phyloP scores from a whole-genome alignment of 2,113 vertebrate species.

The Plectropomus leopardus region DNA sequence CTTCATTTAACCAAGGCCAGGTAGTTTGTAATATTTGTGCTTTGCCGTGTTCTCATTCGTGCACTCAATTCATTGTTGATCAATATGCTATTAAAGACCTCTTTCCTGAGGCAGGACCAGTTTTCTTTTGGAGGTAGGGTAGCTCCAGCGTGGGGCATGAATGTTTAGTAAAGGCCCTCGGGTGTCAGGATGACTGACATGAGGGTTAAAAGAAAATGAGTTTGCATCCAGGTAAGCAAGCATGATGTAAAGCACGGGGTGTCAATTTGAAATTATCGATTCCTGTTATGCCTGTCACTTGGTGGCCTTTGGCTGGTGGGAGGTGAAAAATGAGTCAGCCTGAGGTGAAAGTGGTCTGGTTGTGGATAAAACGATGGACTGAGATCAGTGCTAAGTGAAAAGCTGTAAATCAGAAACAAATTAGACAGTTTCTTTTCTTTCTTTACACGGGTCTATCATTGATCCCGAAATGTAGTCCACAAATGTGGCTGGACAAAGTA shows the following conservation, averaged over 20 bases:
- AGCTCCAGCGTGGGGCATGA: constrained; percentile 1
- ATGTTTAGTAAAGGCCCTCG: constrained; percentile 47
- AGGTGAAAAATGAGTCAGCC: constrained; percentile 68
- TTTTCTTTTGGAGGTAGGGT: constrained; percentile 23
- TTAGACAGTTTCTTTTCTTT: neutral
- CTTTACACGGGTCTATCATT: constrained; percentile 3
- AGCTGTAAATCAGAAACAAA: constrained; percentile 41
- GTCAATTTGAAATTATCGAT: constrained; percentile 73
- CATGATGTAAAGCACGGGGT: constrained; percentile 45
- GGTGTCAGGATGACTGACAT: constrained; percentile 42
- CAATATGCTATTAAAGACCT: constrained; percentile 81
- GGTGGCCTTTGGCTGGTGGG: constrained; percentile 58
- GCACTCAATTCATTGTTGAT: constrained; percentile 81
- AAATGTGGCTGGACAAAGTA: constrained; percentile 33
- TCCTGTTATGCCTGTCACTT: constrained; percentile 62
- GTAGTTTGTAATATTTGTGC: constrained; percentile 79
- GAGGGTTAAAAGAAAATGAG: constrained; percentile 60
- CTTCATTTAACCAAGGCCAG: constrained; percentile 60
- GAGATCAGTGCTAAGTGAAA: constrained; percentile 36
- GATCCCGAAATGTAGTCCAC: constrained; percentile 15
- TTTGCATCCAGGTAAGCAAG: constrained; percentile 68
- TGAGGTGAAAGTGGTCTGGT: constrained; percentile 50
- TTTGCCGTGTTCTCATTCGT: constrained; percentile 68
- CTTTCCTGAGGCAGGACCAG: constrained; percentile 56
- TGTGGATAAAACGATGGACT: constrained; percentile 15